These are phyloP conservation scores for Ceyx cyanopectus DNA, from an alignment of 2,113 vertebrate species.

Conservation along the genomic window DNA sequence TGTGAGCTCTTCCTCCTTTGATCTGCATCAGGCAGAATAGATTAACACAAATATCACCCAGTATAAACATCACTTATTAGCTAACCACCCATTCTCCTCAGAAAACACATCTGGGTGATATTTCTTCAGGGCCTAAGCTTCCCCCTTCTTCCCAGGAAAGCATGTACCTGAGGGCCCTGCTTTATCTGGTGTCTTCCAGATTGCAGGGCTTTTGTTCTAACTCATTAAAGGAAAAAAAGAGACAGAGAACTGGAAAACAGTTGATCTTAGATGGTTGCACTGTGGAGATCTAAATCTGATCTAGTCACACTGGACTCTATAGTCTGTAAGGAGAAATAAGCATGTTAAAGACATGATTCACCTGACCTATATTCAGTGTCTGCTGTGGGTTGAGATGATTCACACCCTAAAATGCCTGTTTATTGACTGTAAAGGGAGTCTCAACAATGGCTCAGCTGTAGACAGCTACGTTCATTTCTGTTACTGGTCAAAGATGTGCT, in stretches of 20 bases:
- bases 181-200: background rate
- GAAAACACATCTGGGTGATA: background rate
- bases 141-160: background rate
- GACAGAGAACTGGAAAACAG: background rate
- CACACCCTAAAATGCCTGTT: background rate
- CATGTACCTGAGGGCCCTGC: background rate
- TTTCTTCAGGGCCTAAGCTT: background rate
- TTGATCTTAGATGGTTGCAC: background rate
- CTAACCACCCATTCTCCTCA: background rate
- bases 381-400: constrained; percentile 9
- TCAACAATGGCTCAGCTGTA: background rate
- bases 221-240: constrained; percentile 13
- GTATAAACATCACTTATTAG: background rate
- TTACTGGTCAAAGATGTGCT: background rate
- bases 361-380: background rate
- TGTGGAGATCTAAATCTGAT: background rate
- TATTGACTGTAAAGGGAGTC: background rate
- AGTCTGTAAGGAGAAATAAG: background rate
- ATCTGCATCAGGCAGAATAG: background rate
- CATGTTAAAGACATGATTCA: background rate
- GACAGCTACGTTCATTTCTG: background rate
- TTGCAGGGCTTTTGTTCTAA: background rate
- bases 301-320: background rate
- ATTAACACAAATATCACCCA: background rate
- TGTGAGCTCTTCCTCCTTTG: background rate